Evolutionary conservation across 2,888 invertebrate species (phyloP).

Genomic region (Tenthredo mesomela): DNA sequence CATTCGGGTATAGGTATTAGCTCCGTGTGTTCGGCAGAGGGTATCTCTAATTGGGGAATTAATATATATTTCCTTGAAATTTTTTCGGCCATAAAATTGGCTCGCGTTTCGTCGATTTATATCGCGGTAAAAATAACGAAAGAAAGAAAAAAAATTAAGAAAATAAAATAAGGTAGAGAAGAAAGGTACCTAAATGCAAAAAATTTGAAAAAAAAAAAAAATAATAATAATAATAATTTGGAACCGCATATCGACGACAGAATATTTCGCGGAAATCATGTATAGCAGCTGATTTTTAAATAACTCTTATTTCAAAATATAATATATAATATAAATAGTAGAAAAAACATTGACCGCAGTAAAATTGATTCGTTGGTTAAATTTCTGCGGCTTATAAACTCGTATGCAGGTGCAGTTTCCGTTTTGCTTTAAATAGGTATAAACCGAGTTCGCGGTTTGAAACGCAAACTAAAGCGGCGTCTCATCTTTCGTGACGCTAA

Average conservation of each 20-base stretch:
- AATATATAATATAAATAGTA: background rate
- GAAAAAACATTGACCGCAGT: background rate
- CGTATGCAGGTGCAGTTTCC: conserved; percentile 4
- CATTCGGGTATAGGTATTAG: background rate
- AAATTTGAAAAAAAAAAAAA: background rate
- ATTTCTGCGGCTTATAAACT: conserved; percentile 5
- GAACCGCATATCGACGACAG: background rate
- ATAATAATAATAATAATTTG: too few relatives aligned
- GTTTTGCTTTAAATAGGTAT: conserved; percentile 26
- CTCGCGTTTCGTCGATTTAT: background rate
- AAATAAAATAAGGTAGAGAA: background rate
- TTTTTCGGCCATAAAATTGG: conserved; percentile 64
- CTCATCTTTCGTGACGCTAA: conserved; percentile 47
- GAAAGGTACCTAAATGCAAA: background rate
- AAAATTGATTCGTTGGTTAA: conserved; percentile 38
- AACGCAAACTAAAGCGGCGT: conserved; percentile 17
- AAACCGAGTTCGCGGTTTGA: conserved; percentile 4
- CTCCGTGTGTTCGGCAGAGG: background rate
- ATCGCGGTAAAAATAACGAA: background rate
- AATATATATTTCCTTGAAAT: conserved; percentile 70
- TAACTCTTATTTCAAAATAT: background rate
- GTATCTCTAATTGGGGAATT: conserved; percentile 63
- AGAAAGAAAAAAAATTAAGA: background rate
- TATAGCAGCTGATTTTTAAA: background rate
- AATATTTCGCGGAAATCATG: conserved; percentile 17